phyloP scores from a whole-genome alignment of 2,888 invertebrate genomes.

The Brenthis hecate region DNA sequence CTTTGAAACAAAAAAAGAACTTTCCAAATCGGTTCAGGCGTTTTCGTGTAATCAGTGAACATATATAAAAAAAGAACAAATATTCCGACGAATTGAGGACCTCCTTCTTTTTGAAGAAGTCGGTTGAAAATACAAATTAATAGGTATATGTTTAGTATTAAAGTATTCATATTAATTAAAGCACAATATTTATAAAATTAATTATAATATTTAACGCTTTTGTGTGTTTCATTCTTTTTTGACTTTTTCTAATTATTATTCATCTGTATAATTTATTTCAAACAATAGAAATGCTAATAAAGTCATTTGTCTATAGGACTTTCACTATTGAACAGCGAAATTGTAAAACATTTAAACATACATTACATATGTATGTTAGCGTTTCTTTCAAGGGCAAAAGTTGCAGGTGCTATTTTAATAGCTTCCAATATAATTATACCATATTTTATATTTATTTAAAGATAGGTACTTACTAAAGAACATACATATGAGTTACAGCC shows the following conservation, averaged over 20 bases:
- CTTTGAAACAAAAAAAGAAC: too few species aligned
- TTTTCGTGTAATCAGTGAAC: too few species aligned
- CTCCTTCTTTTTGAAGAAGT: too few species aligned
- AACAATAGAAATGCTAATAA: neutral
- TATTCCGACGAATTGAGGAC: too few species aligned
- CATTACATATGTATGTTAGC: neutral
- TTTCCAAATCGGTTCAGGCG: too few species aligned
- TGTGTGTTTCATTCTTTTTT: too few species aligned
- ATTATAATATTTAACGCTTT: too few species aligned
- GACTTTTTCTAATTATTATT: too few species aligned
- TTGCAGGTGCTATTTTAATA: slow-evolving; percentile 11
- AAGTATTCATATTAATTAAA: neutral
- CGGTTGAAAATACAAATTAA: neutral
- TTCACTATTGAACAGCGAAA: slow-evolving; percentile 5
- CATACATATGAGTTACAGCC: too few species aligned
- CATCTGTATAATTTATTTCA: neutral
- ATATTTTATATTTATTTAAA: slow-evolving; percentile 14
- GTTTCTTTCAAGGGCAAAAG: slow-evolving; percentile 8
- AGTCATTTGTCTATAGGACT: slow-evolving; percentile 5
- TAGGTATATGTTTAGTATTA: neutral
- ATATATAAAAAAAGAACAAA: too few species aligned
- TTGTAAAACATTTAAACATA: slow-evolving; percentile 6
- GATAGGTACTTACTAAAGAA: neutral
- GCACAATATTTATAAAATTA: neutral
- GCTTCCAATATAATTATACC: slow-evolving; percentile 24